These are phyloP conservation scores for Gadopsis bispinosus DNA, from an alignment of 2,797 vertebrate genomes.

Conservation along the genomic window DNA sequence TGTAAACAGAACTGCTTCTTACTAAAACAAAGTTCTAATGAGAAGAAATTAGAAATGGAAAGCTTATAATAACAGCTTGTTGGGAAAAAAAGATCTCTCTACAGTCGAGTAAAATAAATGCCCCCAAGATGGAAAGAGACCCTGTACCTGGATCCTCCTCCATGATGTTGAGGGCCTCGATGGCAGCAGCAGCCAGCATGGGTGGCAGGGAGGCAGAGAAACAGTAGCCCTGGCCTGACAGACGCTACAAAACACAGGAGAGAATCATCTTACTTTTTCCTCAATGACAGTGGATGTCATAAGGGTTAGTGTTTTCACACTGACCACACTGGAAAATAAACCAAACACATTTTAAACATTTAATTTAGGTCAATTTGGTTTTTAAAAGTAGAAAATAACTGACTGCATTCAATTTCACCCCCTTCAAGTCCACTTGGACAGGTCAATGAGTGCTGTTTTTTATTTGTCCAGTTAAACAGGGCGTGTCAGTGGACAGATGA, in stretches of 20 bases:
- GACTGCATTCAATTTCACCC: not conserved
- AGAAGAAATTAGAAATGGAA: not conserved
- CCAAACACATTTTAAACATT: not conserved
- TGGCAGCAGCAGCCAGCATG: constrained; percentile 94
- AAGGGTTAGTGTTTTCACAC: not conserved
- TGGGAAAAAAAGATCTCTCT: not conserved
- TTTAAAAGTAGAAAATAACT: not conserved
- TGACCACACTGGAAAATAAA: not conserved
- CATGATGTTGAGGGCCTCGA: constrained; percentile 96
- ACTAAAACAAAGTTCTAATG: not conserved
- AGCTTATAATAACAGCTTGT: not conserved
- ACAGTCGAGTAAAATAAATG: not conserved
- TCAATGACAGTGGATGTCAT: not conserved
- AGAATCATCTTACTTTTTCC: not conserved
- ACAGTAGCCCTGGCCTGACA: constrained; percentile 98
- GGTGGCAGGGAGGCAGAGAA: constrained; percentile 97
- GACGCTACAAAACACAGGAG: constrained; percentile 79
- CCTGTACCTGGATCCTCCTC: constrained; percentile 94
- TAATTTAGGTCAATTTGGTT: too few relatives aligned
- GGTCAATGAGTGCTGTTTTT: not conserved
- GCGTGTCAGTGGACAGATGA: not conserved
- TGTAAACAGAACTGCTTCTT: not conserved
- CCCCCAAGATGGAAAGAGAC: not conserved
- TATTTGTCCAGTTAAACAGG: not conserved
- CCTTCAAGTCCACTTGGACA: not conserved